These are phyloP conservation scores for Sciurus carolinensis DNA, from an alignment of 2,797 vertebrate genomes.

Conservation along the genomic window DNA sequence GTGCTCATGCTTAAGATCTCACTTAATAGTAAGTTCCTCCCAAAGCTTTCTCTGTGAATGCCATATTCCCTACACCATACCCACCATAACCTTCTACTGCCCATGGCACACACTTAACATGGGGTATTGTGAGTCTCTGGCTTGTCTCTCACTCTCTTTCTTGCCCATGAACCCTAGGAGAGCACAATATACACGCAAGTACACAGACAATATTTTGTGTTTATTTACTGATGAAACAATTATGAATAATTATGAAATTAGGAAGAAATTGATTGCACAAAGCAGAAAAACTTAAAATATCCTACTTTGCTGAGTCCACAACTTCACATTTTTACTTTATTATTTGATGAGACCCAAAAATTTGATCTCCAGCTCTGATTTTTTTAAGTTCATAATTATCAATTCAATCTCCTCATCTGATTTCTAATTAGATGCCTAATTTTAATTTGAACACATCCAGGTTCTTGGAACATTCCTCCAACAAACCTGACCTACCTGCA, in stretches of 20 bases:
- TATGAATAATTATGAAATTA: not conserved
- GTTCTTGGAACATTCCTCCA: not conserved
- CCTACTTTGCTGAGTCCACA: not conserved
- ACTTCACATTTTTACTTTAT: not conserved
- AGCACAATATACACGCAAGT: not conserved
- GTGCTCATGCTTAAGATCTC: not conserved
- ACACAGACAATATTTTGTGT: not conserved
- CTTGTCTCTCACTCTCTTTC: not conserved
- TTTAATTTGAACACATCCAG: not conserved
- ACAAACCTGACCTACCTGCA: not conserved
- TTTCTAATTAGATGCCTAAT: not conserved
- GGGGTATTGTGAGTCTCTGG: too few relatives aligned
- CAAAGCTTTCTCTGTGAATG: not conserved
- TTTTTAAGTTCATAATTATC: not conserved
- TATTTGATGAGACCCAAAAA: not conserved
- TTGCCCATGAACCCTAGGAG: not conserved
- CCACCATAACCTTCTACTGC: too few relatives aligned
- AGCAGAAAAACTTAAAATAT: not conserved
- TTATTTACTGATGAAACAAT: not conserved
- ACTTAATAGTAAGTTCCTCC: not conserved
- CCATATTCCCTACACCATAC: fast-evolving
- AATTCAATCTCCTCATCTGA: not conserved
- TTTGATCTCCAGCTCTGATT: not conserved
- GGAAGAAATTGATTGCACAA: not conserved
- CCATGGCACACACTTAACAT: not conserved